Percentiles rank a stretch among this genome's conserved stretches.
These are phyloP conservation scores for Carlito syrichta DNA, from an alignment of 2,113 vertebrate species.

Conservation along the genomic window DNA sequence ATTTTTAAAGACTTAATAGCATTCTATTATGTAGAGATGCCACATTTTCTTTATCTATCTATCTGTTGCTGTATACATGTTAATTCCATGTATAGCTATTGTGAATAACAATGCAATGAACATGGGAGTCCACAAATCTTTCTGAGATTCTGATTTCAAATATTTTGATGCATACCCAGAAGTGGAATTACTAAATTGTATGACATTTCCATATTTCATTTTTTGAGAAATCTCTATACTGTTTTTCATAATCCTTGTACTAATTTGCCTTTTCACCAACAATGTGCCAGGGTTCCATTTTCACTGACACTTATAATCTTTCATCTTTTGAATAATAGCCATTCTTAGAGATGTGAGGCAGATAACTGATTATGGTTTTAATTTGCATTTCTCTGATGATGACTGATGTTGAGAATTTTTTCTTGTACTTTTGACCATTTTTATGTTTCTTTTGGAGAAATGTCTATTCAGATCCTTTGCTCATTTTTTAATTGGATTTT, in stretches of 20 bases:
- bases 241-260: background rate
- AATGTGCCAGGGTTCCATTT: background rate
- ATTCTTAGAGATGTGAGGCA: background rate
- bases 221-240: background rate
- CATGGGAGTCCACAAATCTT: background rate
- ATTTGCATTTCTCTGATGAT: background rate
- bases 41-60: background rate
- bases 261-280: background rate
- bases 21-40: background rate
- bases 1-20: background rate
- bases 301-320: background rate
- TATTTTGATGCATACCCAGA: background rate
- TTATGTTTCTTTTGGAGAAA: background rate
- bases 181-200: background rate
- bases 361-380: background rate
- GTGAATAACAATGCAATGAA: background rate
- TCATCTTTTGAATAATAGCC: background rate
- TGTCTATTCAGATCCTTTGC: background rate
- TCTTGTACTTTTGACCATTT: background rate
- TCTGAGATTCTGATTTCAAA: background rate
- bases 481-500: background rate
- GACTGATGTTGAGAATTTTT: background rate
- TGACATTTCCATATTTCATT: background rate
- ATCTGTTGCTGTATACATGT: background rate
- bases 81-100: background rate